A percentile compares a stretch with the other conserved stretches of the same genome.
phyloP scores from a whole-genome alignment of 2,113 vertebrate genomes.

The Nipponia nippon region DNA sequence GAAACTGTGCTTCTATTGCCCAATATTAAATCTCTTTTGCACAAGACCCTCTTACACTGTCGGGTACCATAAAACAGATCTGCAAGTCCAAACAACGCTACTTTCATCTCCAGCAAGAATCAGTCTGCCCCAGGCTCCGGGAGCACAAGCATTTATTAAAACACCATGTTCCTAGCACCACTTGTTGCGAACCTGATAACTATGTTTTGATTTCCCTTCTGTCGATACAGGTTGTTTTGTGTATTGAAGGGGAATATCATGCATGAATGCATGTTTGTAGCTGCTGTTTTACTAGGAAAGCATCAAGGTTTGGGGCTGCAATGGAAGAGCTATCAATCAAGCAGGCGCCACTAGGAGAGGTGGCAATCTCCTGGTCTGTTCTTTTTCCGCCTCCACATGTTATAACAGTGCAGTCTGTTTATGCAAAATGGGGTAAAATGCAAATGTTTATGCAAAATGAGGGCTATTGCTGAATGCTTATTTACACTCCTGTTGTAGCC shows the following conservation, averaged over 20 bases:
- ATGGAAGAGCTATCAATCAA: rapidly evolving
- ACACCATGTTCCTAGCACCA: background rate
- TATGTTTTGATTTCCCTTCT: background rate
- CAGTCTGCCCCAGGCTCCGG: background rate
- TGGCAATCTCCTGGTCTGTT: background rate
- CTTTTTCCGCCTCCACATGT: background rate
- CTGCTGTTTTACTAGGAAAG: background rate
- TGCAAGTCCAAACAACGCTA: background rate
- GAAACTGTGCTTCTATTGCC: background rate
- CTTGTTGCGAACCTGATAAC: background rate
- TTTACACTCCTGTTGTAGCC: background rate
- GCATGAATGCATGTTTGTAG: background rate
- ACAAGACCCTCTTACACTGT: background rate
- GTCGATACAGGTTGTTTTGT: background rate
- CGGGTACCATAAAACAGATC: background rate
- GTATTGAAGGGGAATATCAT: background rate
- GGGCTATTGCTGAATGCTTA: background rate
- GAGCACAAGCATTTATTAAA: background rate
- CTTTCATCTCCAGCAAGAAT: background rate
- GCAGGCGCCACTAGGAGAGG: rapidly evolving
- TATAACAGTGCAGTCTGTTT: background rate
- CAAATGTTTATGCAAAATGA: background rate
- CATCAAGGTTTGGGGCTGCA: background rate
- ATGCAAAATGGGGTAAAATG: background rate
- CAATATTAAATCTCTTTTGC: background rate